Evolutionary conservation across 1,140 invertebrate species (phyloP).

Genomic region (Drosophila kanapiae): DNA sequence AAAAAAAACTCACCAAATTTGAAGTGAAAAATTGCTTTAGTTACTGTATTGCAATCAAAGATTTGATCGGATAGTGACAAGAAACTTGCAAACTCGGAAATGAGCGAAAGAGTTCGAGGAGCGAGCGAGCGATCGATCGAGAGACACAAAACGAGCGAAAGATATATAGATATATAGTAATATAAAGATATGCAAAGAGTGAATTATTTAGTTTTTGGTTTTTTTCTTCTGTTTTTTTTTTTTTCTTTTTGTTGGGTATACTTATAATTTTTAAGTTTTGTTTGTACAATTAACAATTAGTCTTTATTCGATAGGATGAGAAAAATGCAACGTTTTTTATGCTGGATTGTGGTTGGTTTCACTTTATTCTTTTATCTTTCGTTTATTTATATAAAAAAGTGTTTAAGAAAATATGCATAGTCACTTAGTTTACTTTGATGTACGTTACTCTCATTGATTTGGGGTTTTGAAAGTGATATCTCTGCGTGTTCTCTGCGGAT

Average conservation of each 20-base stretch:
- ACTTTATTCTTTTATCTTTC: slow-evolving; percentile 18
- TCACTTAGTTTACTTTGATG: slow-evolving; percentile 69
- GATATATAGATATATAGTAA: slow-evolving; percentile 59
- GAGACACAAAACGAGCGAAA: slow-evolving; percentile 79
- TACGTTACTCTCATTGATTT: slow-evolving; percentile 64
- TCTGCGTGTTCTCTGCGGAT: slow-evolving; percentile 52
- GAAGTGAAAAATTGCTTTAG: slow-evolving; percentile 71
- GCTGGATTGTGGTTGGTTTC: slow-evolving; percentile 66
- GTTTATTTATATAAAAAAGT: slow-evolving; percentile 29
- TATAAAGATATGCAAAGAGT: slow-evolving; percentile 66
- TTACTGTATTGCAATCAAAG: slow-evolving; percentile 72
- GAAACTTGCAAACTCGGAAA: slow-evolving; percentile 66
- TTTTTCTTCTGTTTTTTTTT: not conserved
- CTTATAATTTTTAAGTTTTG: slow-evolving; percentile 37
- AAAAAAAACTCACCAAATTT: slow-evolving; percentile 82
- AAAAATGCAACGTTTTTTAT: slow-evolving; percentile 78
- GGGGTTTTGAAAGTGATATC: slow-evolving; percentile 50
- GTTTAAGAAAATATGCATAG: slow-evolving; percentile 52
- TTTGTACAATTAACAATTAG: slow-evolving; percentile 57
- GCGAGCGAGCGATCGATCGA: slow-evolving; percentile 71
- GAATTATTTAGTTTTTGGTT: slow-evolving; percentile 48
- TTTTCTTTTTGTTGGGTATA: slow-evolving; percentile 8
- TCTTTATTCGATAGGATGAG: slow-evolving; percentile 68
- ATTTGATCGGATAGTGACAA: slow-evolving; percentile 68
- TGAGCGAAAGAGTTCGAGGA: slow-evolving; percentile 79